Percentiles rank a stretch among this genome's conserved stretches.
phyloP scores from a whole-genome alignment of 2,888 invertebrate species.

The Ganaspis brasiliensis region DNA sequence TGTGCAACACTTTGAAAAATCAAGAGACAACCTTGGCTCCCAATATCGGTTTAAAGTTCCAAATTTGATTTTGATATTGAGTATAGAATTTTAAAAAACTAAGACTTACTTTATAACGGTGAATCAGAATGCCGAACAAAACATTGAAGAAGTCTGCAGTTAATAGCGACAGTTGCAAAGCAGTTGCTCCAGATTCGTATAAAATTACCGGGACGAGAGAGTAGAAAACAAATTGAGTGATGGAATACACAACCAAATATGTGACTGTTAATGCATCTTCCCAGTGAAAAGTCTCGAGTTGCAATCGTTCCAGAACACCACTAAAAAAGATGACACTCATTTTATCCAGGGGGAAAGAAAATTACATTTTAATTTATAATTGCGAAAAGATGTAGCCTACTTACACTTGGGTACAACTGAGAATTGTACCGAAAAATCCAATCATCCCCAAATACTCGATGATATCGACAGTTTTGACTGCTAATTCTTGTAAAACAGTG shows the following conservation, averaged over 20 bases:
- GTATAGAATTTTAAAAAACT: neutral
- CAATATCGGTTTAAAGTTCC: too few species aligned
- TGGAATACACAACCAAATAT: constrained; percentile 85
- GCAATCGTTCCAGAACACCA: constrained; percentile 86
- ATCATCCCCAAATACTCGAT: constrained; percentile 91
- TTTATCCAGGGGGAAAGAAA: neutral
- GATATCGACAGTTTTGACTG: constrained; percentile 89
- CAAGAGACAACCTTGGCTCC: too few species aligned
- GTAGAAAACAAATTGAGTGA: constrained; percentile 89
- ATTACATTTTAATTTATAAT: neutral
- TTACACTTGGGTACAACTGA: constrained; percentile 90
- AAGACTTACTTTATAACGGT: constrained; percentile 88
- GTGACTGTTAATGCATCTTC: constrained; percentile 84
- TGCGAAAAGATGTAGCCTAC: constrained; percentile 65
- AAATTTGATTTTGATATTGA: too few species aligned
- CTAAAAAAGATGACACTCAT: constrained; percentile 71
- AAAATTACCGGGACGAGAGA: constrained; percentile 89
- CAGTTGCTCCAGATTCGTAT: constrained; percentile 90
- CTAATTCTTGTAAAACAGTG: constrained; percentile 91
- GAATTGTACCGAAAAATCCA: constrained; percentile 89
- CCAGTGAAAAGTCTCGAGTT: constrained; percentile 86
- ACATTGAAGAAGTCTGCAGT: constrained; percentile 93
- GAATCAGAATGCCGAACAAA: constrained; percentile 89
- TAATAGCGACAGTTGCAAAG: constrained; percentile 90
- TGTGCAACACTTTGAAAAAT: too few species aligned